These are phyloP conservation scores for Tortrix viridana DNA, from an alignment of 2,888 invertebrate genomes.

Conservation along the genomic window DNA sequence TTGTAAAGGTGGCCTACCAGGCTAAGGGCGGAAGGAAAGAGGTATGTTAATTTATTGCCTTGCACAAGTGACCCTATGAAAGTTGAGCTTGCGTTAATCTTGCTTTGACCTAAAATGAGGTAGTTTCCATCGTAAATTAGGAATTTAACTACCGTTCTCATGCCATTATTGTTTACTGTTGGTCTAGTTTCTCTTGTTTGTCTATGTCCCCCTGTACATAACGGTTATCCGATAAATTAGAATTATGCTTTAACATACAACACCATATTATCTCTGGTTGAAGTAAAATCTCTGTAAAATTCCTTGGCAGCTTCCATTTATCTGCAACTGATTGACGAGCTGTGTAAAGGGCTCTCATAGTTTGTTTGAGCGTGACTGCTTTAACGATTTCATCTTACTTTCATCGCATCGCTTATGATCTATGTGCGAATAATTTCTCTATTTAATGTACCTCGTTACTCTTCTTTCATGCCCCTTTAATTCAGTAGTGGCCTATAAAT, in stretches of 20 bases:
- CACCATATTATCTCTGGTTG: not conserved
- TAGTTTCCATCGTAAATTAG: too few species aligned
- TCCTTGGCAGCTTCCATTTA: not conserved
- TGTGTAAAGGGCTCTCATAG: not conserved
- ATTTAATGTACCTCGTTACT: too few species aligned
- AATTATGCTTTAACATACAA: not conserved
- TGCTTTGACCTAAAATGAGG: too few species aligned
- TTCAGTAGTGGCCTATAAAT: too few species aligned
- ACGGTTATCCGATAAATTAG: not conserved
- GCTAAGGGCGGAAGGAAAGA: not conserved
- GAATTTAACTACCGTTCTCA: too few species aligned
- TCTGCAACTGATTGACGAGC: not conserved
- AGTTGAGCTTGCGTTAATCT: too few species aligned
- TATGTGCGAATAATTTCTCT: not conserved
- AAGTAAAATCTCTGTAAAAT: not conserved
- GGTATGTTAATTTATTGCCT: constrained; percentile 4
- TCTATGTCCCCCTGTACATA: not conserved
- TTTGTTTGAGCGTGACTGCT: not conserved
- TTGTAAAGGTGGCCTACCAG: constrained; percentile 1
- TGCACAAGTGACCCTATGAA: too few species aligned
- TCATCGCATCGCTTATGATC: not conserved
- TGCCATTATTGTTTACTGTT: too few species aligned
- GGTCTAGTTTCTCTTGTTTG: constrained; percentile 1
- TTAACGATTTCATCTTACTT: not conserved
- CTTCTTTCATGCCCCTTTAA: too few species aligned